A percentile compares a stretch with the other conserved stretches of the same genome.
Evolutionary conservation across 2,888 invertebrate species (phyloP).

Genomic region (Cancer borealis): DNA sequence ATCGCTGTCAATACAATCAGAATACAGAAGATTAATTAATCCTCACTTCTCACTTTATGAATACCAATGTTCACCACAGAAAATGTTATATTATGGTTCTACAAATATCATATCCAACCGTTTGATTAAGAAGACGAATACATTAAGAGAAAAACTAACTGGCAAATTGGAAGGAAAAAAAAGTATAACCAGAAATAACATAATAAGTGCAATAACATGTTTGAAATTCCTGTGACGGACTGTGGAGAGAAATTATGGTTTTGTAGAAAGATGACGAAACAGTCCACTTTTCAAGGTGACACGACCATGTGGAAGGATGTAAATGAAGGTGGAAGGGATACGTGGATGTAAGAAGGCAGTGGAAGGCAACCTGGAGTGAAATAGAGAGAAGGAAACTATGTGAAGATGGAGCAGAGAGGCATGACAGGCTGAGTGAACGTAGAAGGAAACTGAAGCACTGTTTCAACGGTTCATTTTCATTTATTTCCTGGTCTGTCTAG

Average conservation of each 20-base stretch:
- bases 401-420: neutral
- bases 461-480: neutral
- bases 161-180: no score
- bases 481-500: neutral
- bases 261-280: neutral
- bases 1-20: no score
- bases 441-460: neutral
- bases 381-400: neutral
- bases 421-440: neutral
- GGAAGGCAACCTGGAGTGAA: neutral
- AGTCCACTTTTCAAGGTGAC: neutral
- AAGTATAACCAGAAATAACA: neutral
- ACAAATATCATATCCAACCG: no score
- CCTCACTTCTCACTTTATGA: no score
- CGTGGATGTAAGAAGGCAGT: neutral
- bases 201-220: constrained; percentile 6
- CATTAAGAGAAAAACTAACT: no score
- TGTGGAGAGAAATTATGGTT: neutral
- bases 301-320: neutral
- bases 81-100: no score
- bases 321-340: neutral
- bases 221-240: neutral
- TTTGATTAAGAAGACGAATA: no score
- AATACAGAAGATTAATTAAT: no score
- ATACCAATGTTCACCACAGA: no score